A percentile compares a stretch with the other conserved stretches of the same genome.
Evolutionary conservation across 2,113 vertebrate genomes (phyloP).

Genomic region (Rattus norvegicus): DNA sequence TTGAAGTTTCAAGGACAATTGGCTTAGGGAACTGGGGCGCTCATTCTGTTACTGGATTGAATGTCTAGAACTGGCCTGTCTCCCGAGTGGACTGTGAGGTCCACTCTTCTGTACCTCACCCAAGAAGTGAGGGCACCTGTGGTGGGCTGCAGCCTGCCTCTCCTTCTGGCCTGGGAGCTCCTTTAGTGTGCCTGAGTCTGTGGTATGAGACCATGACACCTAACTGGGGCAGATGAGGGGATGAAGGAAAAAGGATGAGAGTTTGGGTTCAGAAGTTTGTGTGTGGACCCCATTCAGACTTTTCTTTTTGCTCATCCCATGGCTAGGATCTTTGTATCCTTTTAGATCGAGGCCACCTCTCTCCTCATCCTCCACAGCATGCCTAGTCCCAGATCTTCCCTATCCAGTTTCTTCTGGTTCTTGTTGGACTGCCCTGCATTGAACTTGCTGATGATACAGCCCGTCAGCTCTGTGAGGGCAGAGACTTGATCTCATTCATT

Average conservation of each 20-base stretch:
- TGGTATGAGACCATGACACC: neutral
- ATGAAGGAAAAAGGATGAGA: too few species aligned
- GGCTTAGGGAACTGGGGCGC: neutral
- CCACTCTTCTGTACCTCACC: neutral
- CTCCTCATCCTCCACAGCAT: neutral
- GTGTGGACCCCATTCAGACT: rapidly evolving
- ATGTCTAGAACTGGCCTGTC: neutral
- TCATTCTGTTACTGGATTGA: neutral
- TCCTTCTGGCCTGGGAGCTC: neutral
- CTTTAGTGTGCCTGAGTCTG: neutral
- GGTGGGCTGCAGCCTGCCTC: neutral
- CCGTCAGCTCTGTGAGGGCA: neutral
- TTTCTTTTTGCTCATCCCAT: neutral
- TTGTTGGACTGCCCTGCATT: too few species aligned
- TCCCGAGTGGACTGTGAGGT: neutral
- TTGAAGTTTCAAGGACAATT: neutral
- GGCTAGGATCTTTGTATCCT: too few species aligned
- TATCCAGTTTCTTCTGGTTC: neutral
- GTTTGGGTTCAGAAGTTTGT: rapidly evolving
- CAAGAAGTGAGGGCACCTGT: neutral
- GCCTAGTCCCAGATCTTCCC: rapidly evolving
- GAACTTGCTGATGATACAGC: neutral
- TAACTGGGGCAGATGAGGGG: neutral
- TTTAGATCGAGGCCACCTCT: neutral
- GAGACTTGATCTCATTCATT: neutral